These are phyloP conservation scores for Parauchenoglanis ngamensis DNA, from an alignment of 2,797 vertebrate genomes.

Conservation along the genomic window DNA sequence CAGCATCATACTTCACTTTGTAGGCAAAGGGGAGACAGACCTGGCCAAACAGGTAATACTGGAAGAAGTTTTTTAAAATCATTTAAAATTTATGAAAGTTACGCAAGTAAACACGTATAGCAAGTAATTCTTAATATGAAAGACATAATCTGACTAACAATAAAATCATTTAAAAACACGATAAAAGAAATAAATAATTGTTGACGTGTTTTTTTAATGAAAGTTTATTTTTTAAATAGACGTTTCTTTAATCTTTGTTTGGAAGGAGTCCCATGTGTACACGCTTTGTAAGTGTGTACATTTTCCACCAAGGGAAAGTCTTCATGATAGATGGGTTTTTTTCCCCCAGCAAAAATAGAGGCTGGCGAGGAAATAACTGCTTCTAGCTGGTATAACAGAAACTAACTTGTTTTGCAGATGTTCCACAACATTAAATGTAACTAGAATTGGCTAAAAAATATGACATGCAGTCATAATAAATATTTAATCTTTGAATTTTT, in stretches of 20 bases:
- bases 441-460: background rate
- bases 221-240: background rate
- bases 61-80: background rate
- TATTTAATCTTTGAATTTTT: background rate
- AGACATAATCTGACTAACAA: background rate
- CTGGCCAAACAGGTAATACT: constrained; percentile 7
- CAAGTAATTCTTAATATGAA: background rate
- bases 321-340: background rate
- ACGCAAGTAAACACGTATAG: background rate
- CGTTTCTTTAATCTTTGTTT: background rate
- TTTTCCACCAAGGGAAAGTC: constrained; percentile 1
- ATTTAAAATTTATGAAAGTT: background rate
- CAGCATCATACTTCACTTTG: constrained; percentile 60
- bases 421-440: background rate
- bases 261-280: background rate
- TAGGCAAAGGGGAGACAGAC: constrained; percentile 58
- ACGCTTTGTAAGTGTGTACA: background rate
- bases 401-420: background rate
- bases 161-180: background rate
- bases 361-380: background rate
- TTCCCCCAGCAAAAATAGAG: background rate
- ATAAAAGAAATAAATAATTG: background rate
- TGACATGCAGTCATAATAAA: background rate
- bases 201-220: background rate
- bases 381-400: background rate